Base-by-base conservation (phyloP, 2,797 vertebrate genomes). In the Dallia pectoralis region DNA sequence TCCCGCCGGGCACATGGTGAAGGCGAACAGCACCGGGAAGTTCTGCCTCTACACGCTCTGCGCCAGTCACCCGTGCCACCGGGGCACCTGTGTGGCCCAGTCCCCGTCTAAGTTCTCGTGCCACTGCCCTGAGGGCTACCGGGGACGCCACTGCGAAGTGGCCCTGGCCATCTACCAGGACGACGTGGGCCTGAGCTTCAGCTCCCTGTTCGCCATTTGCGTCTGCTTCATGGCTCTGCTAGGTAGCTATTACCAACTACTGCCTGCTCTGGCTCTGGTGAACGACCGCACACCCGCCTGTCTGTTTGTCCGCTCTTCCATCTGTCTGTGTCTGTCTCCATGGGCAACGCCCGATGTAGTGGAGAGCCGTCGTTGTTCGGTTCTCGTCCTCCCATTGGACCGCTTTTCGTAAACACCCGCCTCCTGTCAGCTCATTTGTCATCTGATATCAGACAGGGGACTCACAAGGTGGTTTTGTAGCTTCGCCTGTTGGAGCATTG, bases 181-280 rank as follows among this genome's bases (percentile, higher is more conserved):
- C 73, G 94, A 96, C 0, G 92, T 95, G 27, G 95, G 95, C 74
- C 91, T 97, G 66, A 96, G 95, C 89, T 96, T 96, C 91, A 96
- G 93, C 89, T 97, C 94, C 36, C 91, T 96, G 56, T 96, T 96
- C 14, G 95, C 95, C 83, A 96, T 96, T 91, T 96, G 94, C 56
- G 90, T 96, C 89, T 96, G 95, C 90, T 96, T 96, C 89, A 92
- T 96, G 92, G 95, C 94, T 0, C 90, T 96, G 67, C 83, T 96
- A 87, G 95, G 96, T 97, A 94, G 82, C 74, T 93, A 91, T n/a
- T 11, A 78, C 77, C 71, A 83, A 86, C 69, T 77, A 86, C 65
- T n/a, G 86, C 12, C 25, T 75, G 51, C 69, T 81, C 73, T 87
- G 89, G 75, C 74, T 82, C 72, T 87, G 83, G 83, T 86, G 86